These are phyloP conservation scores for Orussus abietinus DNA, from an alignment of 1,140 invertebrate species.

Conservation along the genomic window DNA sequence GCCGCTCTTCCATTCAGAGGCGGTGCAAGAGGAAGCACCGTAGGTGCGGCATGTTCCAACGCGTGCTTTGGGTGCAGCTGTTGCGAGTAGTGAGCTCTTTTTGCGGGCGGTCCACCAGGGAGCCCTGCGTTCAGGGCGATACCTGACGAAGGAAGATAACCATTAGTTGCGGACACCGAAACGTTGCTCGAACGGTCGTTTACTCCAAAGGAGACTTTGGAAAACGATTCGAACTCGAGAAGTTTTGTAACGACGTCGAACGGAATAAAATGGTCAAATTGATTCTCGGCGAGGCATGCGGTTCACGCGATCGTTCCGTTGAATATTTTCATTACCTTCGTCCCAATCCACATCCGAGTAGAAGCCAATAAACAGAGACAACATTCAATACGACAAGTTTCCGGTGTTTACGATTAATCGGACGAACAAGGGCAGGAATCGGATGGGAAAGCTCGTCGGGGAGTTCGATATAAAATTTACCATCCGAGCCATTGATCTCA, in stretches of 20 bases:
- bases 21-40: slow-evolving; percentile 38
- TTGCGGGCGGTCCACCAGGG: slow-evolving; percentile 64
- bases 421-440: slow-evolving; percentile 14
- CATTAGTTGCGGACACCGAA: too few species aligned
- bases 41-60: slow-evolving; percentile 37
- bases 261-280: too few species aligned
- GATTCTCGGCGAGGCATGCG: too few species aligned
- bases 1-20: slow-evolving; percentile 45
- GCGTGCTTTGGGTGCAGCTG: slow-evolving; percentile 39
- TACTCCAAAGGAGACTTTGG: too few species aligned
- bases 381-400: slow-evolving; percentile 32
- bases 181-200: too few species aligned
- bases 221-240: too few species aligned
- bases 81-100: slow-evolving; percentile 63
- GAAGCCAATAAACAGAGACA: slow-evolving; percentile 55
- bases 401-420: background rate
- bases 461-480: slow-evolving; percentile 57
- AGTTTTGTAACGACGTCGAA: too few species aligned
- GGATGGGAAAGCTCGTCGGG: too few species aligned
- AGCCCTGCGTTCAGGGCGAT: slow-evolving; percentile 46
- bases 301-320: slow-evolving; percentile 8
- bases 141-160: slow-evolving; percentile 33
- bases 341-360: slow-evolving; percentile 62
- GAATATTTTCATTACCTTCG: slow-evolving; percentile 54
- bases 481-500: slow-evolving; percentile 85